Evolutionary conservation across 2,113 vertebrate genomes (phyloP).

Genomic region (Leptobrachium leishanense): DNA sequence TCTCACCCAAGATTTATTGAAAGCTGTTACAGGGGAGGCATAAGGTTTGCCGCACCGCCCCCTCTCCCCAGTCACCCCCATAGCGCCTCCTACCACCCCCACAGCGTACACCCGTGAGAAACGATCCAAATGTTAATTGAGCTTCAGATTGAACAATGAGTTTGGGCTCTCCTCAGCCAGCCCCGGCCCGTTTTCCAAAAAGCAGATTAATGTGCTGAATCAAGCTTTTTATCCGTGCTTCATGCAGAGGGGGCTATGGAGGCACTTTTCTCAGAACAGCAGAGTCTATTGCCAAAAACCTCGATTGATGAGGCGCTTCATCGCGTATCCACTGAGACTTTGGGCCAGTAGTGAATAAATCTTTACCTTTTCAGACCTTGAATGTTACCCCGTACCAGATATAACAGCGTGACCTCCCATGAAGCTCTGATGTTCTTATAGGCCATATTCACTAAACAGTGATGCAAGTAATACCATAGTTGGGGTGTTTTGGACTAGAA

Average conservation of each 20-base stretch:
- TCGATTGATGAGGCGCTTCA: too few relatives aligned
- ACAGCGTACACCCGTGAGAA: not conserved
- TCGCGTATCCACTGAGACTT: too few relatives aligned
- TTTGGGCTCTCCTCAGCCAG: not conserved
- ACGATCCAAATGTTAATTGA: not conserved
- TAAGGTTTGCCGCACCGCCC: not conserved
- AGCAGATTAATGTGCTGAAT: not conserved
- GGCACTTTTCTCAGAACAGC: not conserved
- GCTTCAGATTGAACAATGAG: not conserved
- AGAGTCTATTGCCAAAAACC: not conserved
- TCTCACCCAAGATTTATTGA: conserved; percentile 5
- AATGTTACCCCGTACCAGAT: too few relatives aligned
- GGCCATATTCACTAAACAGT: too few relatives aligned
- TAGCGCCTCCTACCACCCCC: not conserved
- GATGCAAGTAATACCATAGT: too few relatives aligned
- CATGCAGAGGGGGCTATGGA: too few relatives aligned
- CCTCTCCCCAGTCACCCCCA: not conserved
- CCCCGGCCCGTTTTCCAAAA: not conserved
- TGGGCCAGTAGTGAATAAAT: too few relatives aligned
- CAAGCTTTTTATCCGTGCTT: not conserved
- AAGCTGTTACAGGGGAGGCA: not conserved
- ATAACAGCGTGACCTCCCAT: too few relatives aligned
- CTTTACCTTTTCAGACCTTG: too few relatives aligned
- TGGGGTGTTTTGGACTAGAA: too few relatives aligned
- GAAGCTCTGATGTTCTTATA: too few relatives aligned